Evolutionary conservation across 2,888 invertebrate species (phyloP).

Genomic region (Gastracanthus pulcherrimus): DNA sequence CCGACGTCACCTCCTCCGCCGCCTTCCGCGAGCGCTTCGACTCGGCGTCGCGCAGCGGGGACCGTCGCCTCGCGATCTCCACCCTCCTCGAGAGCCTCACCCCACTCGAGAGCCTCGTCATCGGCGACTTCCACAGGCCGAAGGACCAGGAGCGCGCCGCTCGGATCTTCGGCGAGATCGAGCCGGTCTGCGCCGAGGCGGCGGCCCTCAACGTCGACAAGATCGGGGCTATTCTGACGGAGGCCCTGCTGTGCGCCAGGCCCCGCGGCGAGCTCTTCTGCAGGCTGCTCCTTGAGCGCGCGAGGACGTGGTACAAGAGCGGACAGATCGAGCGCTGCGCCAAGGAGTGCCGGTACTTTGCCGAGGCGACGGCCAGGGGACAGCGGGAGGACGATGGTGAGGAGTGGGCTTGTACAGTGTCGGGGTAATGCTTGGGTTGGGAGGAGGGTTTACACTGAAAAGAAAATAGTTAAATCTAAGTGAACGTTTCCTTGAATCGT

Average conservation of each 20-base stretch:
- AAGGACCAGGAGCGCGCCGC: constrained; percentile 19
- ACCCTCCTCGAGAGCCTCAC: not conserved
- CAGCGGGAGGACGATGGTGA: not conserved
- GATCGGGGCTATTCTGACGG: not conserved
- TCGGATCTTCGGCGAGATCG: not conserved
- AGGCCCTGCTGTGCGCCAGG: constrained; percentile 19
- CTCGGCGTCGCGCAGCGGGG: not conserved
- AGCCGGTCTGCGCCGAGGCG: not conserved
- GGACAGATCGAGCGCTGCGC: constrained; percentile 14
- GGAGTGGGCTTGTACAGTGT: no score
- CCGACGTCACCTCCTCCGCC: no score
- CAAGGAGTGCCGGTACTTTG: constrained; percentile 36
- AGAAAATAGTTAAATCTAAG: no score
- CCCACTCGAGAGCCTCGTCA: not conserved
- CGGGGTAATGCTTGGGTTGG: no score
- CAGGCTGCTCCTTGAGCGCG: constrained; percentile 10
- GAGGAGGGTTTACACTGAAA: no score
- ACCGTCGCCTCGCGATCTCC: not conserved
- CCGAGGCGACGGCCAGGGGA: not conserved
- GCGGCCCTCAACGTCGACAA: not conserved
- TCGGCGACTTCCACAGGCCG: not conserved
- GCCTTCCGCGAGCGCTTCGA: not conserved
- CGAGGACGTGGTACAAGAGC: not conserved
- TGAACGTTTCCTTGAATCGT: no score
- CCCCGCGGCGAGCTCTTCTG: not conserved